phyloP scores from a whole-genome alignment of 1,140 invertebrate species.

The Tetraneura akinire region DNA sequence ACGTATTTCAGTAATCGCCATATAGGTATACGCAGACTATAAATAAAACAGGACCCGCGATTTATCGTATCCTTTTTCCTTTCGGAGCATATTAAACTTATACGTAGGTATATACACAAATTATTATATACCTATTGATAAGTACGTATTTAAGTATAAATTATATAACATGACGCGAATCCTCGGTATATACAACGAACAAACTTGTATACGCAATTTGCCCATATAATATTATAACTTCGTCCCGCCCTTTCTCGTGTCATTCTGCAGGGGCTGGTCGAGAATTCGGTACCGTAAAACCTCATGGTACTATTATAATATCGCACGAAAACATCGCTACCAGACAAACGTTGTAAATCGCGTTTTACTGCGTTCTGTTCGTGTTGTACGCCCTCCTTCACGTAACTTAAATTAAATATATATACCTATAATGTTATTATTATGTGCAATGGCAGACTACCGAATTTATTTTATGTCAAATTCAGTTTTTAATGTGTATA shows the following conservation, averaged over 20 bases:
- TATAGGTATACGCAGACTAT: background rate
- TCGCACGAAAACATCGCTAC: too few species aligned
- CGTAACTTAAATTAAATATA: too few species aligned
- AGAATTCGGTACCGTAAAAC: slow-evolving; percentile 16
- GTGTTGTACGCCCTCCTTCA: background rate
- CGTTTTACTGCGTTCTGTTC: background rate
- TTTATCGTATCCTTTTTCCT: slow-evolving; percentile 20
- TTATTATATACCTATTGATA: too few species aligned
- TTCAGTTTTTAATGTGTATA: too few species aligned
- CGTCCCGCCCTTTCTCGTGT: background rate
- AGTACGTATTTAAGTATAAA: too few species aligned
- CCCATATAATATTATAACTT: background rate
- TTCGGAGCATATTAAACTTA: background rate
- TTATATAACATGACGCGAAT: too few species aligned
- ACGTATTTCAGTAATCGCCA: background rate
- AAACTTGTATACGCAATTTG: background rate
- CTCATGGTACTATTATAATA: background rate
- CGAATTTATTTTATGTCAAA: too few species aligned
- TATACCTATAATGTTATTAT: too few species aligned
- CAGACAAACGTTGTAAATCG: slow-evolving; percentile 5
- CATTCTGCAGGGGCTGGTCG: background rate
- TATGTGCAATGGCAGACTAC: too few species aligned
- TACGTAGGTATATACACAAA: too few species aligned
- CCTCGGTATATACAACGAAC: too few species aligned
- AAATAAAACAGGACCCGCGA: background rate